Evolutionary conservation across 2,888 invertebrate genomes (phyloP), one percentile per base, ranked within the genome.

Genomic region (Choristoneura rosaceana): DNA sequence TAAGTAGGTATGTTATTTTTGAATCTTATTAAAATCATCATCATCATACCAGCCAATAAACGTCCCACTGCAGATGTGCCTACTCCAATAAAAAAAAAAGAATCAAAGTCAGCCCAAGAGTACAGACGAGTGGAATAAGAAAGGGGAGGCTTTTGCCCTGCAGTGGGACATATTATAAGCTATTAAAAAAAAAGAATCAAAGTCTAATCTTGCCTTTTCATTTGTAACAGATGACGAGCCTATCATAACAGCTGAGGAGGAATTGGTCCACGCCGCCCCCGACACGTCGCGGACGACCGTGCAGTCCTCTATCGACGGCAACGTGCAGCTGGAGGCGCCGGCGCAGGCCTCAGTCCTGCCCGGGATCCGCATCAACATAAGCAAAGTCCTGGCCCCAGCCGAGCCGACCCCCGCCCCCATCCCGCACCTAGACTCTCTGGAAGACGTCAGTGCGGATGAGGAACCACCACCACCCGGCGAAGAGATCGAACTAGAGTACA

Each of bases 301-400:
- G 45, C 94, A 95, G 63, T 95, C 96, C 43, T 95, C 97, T 0
- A 97, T 97, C 76, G 97, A 97, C 86, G 97, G 97, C 52, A 97
- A 98, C 87, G 94, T 96, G 9, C 97, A 97, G 81, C 88, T 95
- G 58, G 91, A 95, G 2, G 87, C 94, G 0, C 82, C 90, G 12
- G 90, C 94, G 25, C 80, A 90, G 8, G 67, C 82, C 0, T 86
- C 80, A 74, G 93, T 87, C 33, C 81, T 90, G 74, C 95, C 95
- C 80, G 96, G 95, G 85, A 98, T 98, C 77, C 96, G 97, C 82
- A 97, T 98, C 89, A 98, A 97, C 93, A 97, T 98, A 83, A 96
- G 96, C 79, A 97, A 97, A 87, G 94, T 96, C 10, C 85, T 96
- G 82, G 90, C 91, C 85, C 87, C 90, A 79, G 86, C 87, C 80